phyloP scores from a whole-genome alignment of 2,797 vertebrate species.

The Danio jaintianensis region DNA sequence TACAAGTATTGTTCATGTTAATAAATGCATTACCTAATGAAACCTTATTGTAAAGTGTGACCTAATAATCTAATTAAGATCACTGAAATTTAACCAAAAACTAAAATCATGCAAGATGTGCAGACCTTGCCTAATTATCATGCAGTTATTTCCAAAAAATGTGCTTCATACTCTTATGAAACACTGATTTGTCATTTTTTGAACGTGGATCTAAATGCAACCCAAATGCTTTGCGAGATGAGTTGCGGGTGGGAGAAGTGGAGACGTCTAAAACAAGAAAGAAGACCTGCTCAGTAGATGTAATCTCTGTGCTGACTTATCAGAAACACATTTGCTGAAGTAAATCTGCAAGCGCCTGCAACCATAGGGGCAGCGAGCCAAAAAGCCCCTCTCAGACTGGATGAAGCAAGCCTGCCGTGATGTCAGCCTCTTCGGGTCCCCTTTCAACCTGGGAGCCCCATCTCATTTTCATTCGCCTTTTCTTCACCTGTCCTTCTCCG shows the following conservation, averaged over 20 bases:
- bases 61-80: background rate
- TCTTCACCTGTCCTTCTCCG: slow-evolving; percentile 18
- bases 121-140: background rate
- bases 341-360: slow-evolving; percentile 34
- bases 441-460: slow-evolving; percentile 72
- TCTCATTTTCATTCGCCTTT: slow-evolving; percentile 48
- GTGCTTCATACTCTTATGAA: background rate
- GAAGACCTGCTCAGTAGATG: slow-evolving; percentile 1
- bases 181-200: background rate
- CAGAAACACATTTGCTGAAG: slow-evolving; percentile 51
- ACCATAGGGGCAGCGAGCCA: slow-evolving; percentile 68
- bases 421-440: slow-evolving; percentile 73
- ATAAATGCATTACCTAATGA: no score
- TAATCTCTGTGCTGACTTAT: slow-evolving; percentile 38
- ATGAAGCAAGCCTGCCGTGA: slow-evolving; percentile 77
- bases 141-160: background rate
- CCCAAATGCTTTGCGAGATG: background rate
- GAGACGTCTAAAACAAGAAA: slow-evolving; percentile 24
- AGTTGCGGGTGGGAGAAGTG: background rate
- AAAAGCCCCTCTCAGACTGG: slow-evolving; percentile 68
- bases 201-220: background rate
- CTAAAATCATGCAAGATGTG: background rate
- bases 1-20: no score
- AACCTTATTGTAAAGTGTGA: no score
- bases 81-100: background rate